A percentile compares a stretch with the other conserved stretches of the same genome.
Evolutionary conservation across 92 coral and sea anemone genomes (phyloP).

Genomic region (Pocillopora grandis): DNA sequence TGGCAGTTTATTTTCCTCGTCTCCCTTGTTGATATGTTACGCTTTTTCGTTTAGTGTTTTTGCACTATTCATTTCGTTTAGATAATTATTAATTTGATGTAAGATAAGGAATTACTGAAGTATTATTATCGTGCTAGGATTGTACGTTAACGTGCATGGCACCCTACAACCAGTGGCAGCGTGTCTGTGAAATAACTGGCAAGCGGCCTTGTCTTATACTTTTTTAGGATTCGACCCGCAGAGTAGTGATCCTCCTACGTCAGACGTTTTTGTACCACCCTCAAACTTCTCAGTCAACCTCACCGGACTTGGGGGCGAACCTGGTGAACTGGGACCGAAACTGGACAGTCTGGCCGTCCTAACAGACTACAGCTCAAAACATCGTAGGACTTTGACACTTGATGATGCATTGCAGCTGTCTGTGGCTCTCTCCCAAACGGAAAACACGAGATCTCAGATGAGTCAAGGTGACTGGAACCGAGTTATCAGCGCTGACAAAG

Average conservation of each 20-base stretch:
- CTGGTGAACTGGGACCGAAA: constrained; percentile 58
- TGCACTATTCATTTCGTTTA: too few relatives aligned
- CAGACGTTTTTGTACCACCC: constrained; percentile 39
- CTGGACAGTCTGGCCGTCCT: constrained; percentile 70
- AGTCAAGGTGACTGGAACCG: constrained; percentile 69
- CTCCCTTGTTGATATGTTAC: too few relatives aligned
- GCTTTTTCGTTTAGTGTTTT: too few relatives aligned
- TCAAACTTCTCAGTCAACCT: constrained; percentile 49
- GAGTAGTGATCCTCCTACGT: not conserved
- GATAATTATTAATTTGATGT: too few relatives aligned
- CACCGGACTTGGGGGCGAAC: constrained; percentile 76
- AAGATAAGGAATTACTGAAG: too few relatives aligned
- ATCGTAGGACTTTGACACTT: constrained; percentile 60
- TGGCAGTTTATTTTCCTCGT: too few relatives aligned
- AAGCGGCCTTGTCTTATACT: not conserved
- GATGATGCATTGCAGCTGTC: constrained; percentile 62
- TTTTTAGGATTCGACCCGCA: constrained; percentile 21
- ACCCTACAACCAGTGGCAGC: not conserved
- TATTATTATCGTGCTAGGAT: too few relatives aligned
- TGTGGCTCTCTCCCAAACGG: constrained; percentile 45
- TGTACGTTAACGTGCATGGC: too few relatives aligned
- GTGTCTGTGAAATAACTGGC: not conserved
- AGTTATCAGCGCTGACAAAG: constrained; percentile 69
- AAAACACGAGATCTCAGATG: constrained; percentile 16
- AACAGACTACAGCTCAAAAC: constrained; percentile 65